phyloP scores from a whole-genome alignment of 1,140 invertebrate species.

The Polyergus mexicanus region DNA sequence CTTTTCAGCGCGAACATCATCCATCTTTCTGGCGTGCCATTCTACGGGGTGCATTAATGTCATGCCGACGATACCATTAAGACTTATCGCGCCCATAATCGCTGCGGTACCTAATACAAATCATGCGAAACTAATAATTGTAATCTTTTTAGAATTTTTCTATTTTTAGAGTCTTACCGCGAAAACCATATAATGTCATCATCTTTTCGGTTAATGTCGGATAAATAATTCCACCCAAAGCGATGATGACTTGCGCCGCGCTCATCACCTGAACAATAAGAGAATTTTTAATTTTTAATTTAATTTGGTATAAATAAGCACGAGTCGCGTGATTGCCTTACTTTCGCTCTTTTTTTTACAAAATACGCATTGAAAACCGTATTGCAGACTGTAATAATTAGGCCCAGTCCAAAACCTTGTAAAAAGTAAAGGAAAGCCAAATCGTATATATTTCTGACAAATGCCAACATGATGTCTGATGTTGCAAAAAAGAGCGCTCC shows the following conservation, averaged over 20 bases:
- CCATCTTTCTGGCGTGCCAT: conserved; percentile 77
- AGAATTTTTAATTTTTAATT: too few species aligned
- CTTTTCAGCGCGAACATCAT: conserved; percentile 69
- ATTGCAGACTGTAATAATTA: conserved; percentile 83
- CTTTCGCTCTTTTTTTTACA: conserved; percentile 82
- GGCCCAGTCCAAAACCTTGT: conserved; percentile 83
- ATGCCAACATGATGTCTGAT: conserved; percentile 78
- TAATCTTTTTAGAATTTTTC: not conserved
- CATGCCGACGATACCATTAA: conserved; percentile 83
- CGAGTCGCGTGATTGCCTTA: conserved; percentile 60
- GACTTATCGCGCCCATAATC: conserved; percentile 82
- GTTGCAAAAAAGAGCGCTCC: conserved; percentile 81
- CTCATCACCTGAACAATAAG: conserved; percentile 80
- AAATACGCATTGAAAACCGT: conserved; percentile 85
- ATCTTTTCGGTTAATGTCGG: conserved; percentile 81
- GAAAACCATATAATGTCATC: conserved; percentile 82
- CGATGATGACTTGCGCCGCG: conserved; percentile 82
- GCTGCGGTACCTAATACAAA: conserved; percentile 79
- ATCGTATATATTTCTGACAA: conserved; percentile 80
- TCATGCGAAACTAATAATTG: not conserved
- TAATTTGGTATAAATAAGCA: not conserved
- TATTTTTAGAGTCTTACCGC: conserved; percentile 76
- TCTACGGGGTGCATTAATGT: conserved; percentile 84
- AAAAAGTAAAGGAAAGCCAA: conserved; percentile 80
- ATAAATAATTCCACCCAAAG: conserved; percentile 82